Conservation (phyloP, 2,888 invertebrate species). For the Chrysolina oricalcia region DNA sequence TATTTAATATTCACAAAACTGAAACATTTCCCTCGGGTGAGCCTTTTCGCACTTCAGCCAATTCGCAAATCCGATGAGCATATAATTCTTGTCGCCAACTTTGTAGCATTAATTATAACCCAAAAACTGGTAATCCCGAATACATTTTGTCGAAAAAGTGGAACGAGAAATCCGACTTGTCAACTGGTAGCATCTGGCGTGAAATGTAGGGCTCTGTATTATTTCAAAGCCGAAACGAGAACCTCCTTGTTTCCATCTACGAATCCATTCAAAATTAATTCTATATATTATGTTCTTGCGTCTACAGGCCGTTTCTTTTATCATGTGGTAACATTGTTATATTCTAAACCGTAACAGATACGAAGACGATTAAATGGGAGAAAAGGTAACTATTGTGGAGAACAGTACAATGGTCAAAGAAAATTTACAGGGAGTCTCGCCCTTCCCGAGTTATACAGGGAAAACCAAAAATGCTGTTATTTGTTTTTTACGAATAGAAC, state of each 20-base stretch:
- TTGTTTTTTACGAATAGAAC: too few relatives aligned
- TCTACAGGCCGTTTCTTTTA: too few relatives aligned
- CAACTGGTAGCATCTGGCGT: conserved; percentile 39
- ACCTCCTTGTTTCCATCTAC: neutral
- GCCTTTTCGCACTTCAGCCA: conserved; percentile 5
- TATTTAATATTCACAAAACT: conserved; percentile 26
- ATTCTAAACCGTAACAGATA: too few relatives aligned
- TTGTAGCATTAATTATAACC: conserved; percentile 34
- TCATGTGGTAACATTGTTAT: too few relatives aligned
- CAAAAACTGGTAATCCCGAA: conserved; percentile 37
- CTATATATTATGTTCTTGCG: too few relatives aligned
- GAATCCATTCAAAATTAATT: too few relatives aligned
- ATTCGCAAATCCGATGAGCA: conserved; percentile 23
- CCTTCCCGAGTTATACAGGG: too few relatives aligned
- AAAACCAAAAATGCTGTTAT: too few relatives aligned
- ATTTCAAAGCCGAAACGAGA: conserved; percentile 14
- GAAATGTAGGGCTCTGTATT: conserved; percentile 34
- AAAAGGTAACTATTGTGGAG: too few relatives aligned
- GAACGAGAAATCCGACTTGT: conserved; percentile 26
- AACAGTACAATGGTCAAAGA: too few relatives aligned
- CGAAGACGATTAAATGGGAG: too few relatives aligned
- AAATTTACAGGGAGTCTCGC: too few relatives aligned
- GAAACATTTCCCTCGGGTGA: neutral
- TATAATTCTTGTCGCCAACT: conserved; percentile 28
- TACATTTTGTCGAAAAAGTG: conserved; percentile 27